Evolutionary conservation across 2,797 vertebrate genomes (phyloP).

Genomic region (Okamejei kenojei): DNA sequence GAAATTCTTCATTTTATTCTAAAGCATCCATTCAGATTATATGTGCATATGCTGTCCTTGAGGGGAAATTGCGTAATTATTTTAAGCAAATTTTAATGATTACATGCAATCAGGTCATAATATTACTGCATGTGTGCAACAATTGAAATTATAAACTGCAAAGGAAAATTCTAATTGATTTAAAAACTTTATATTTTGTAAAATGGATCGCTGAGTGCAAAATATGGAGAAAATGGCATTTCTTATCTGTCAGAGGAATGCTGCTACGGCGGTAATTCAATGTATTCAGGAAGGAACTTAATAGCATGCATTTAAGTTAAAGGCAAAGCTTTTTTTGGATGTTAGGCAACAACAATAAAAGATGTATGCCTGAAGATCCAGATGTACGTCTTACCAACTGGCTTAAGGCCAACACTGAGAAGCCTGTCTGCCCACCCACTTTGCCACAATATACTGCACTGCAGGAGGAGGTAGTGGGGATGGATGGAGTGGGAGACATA

Average conservation of each 20-base stretch:
- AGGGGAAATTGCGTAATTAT: neutral
- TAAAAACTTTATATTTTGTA: neutral
- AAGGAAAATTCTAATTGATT: neutral
- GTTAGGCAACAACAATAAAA: neutral
- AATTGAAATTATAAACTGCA: neutral
- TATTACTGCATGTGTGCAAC: neutral
- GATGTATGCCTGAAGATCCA: neutral
- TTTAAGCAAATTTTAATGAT: neutral
- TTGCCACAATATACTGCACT: neutral
- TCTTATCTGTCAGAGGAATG: neutral
- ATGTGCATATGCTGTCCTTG: neutral
- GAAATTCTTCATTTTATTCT: neutral
- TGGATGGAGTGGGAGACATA: neutral
- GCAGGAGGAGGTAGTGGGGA: neutral
- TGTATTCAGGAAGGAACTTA: neutral
- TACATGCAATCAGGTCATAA: neutral
- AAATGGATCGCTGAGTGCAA: neutral
- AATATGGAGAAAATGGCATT: neutral
- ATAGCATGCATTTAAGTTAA: neutral
- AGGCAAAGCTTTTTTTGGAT: neutral
- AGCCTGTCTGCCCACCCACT: slow-evolving; percentile 8
- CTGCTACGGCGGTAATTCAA: neutral
- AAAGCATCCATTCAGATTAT: neutral
- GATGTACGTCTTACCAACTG: neutral
- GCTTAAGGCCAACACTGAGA: neutral